These are phyloP conservation scores for Muscidifurax raptorellus DNA, from an alignment of 1,140 invertebrate species.

Conservation along the genomic window DNA sequence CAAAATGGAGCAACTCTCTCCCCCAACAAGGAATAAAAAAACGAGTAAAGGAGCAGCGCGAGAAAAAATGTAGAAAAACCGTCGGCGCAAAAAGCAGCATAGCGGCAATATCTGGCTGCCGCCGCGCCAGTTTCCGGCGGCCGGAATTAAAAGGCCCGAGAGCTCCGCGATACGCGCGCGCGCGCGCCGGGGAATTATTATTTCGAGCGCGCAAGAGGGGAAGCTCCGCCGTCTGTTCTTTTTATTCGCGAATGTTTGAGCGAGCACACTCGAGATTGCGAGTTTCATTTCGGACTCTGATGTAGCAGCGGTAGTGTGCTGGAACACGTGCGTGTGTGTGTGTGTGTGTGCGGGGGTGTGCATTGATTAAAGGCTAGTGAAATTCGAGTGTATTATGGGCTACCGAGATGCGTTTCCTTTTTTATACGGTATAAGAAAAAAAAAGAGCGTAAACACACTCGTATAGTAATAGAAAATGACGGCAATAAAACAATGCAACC, in stretches of 20 bases:
- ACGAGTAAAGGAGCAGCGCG: background rate
- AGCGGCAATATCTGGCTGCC: constrained; percentile 26
- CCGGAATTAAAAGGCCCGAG: constrained; percentile 45
- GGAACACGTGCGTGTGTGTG: background rate
- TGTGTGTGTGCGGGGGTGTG: background rate
- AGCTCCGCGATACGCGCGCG: constrained; percentile 18
- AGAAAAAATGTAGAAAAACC: background rate
- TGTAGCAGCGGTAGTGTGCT: background rate
- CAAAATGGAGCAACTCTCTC: background rate
- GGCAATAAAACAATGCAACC: background rate
- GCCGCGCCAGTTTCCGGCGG: constrained; percentile 22
- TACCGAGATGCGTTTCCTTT: background rate
- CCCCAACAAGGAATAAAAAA: constrained; percentile 10
- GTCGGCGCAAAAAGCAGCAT: background rate
- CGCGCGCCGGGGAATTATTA: constrained; percentile 41
- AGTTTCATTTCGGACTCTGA: constrained; percentile 4
- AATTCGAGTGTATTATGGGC: background rate
- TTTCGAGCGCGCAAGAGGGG: background rate
- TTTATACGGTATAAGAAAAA: background rate
- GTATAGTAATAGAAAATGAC: background rate
- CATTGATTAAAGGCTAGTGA: constrained; percentile 4
- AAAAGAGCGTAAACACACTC: background rate
- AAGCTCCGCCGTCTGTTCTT: constrained; percentile 1
- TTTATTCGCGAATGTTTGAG: constrained; percentile 28
- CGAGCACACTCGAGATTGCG: constrained; percentile 40